A percentile compares a stretch with the other conserved stretches of the same genome.
These are phyloP conservation scores for Gadopsis bispinosus DNA, from an alignment of 2,797 vertebrate species.

Conservation along the genomic window DNA sequence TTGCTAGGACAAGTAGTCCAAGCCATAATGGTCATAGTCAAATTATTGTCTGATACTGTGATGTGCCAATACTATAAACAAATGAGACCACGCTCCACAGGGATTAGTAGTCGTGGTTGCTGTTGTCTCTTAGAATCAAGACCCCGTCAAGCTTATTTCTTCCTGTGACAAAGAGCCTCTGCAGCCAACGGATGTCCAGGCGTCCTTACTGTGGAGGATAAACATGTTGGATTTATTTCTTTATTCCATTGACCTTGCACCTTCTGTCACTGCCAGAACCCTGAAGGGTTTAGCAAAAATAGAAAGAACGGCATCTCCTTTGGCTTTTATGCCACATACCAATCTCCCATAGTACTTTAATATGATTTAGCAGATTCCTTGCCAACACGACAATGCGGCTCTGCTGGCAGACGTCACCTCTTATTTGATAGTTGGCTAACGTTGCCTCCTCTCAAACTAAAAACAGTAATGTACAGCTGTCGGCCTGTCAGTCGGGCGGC, in stretches of 20 bases:
- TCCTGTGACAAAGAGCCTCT: conserved; percentile 6
- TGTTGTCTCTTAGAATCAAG: conserved; percentile 1
- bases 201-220: background rate
- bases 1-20: background rate
- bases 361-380: background rate
- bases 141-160: conserved; percentile 10
- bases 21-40: background rate
- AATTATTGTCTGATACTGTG: background rate
- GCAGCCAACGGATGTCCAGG: conserved; percentile 21
- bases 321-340: background rate
- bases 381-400: background rate
- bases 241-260: background rate
- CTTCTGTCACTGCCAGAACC: conserved; percentile 5
- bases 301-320: conserved; percentile 7
- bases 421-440: background rate
- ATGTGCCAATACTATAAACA: background rate
- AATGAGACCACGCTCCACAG: background rate
- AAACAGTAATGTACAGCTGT: background rate
- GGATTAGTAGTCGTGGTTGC: background rate
- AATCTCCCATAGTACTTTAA: background rate
- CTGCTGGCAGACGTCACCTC: background rate
- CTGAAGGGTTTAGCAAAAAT: conserved; percentile 14
- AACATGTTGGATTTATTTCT: background rate
- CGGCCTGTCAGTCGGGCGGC: too few species aligned
- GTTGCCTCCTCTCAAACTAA: background rate